Evolutionary conservation across 2,888 invertebrate genomes (phyloP).

Genomic region (Bembecia ichneumoniformis): DNA sequence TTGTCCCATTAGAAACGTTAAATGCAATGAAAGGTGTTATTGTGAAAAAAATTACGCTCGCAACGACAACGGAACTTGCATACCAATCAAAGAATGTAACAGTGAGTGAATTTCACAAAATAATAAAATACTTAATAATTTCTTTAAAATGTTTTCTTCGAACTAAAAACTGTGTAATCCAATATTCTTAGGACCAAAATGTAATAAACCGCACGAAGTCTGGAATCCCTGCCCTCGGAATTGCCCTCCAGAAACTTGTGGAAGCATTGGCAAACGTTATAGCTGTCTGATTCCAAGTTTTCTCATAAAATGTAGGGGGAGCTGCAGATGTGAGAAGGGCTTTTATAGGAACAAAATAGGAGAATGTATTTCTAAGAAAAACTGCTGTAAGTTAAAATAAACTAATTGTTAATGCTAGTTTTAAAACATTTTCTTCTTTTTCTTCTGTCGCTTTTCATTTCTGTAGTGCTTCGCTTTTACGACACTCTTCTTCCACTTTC

Average conservation of each 20-base stretch:
- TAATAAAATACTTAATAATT: not conserved
- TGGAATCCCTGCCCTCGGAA: slow-evolving; percentile 12
- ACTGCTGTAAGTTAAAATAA: slow-evolving; percentile 20
- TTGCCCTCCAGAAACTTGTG: slow-evolving; percentile 25
- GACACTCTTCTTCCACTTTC: too few species aligned
- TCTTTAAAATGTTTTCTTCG: not conserved
- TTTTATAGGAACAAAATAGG: slow-evolving; percentile 18
- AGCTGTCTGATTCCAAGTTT: slow-evolving; percentile 8
- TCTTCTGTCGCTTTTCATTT: too few species aligned
- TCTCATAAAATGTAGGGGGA: slow-evolving; percentile 3
- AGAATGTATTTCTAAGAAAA: slow-evolving; percentile 18
- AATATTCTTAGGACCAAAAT: slow-evolving; percentile 2
- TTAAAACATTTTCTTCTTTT: too few species aligned
- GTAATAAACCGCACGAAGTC: slow-evolving; percentile 8
- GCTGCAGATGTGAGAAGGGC: slow-evolving; percentile 19
- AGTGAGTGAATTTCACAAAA: not conserved
- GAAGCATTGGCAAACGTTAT: slow-evolving; percentile 4
- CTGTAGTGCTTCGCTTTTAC: too few species aligned
- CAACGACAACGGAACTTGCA: slow-evolving; percentile 17
- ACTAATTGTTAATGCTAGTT: too few species aligned
- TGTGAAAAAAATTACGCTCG: slow-evolving; percentile 33
- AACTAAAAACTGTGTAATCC: not conserved
- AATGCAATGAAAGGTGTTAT: slow-evolving; percentile 30
- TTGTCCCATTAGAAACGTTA: slow-evolving; percentile 28
- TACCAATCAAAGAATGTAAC: slow-evolving; percentile 8